Percentiles rank a stretch among this genome's conserved stretches.
Conservation (phyloP, 2,888 invertebrate species). For the Leptinotarsa peninsularis region DNA sequence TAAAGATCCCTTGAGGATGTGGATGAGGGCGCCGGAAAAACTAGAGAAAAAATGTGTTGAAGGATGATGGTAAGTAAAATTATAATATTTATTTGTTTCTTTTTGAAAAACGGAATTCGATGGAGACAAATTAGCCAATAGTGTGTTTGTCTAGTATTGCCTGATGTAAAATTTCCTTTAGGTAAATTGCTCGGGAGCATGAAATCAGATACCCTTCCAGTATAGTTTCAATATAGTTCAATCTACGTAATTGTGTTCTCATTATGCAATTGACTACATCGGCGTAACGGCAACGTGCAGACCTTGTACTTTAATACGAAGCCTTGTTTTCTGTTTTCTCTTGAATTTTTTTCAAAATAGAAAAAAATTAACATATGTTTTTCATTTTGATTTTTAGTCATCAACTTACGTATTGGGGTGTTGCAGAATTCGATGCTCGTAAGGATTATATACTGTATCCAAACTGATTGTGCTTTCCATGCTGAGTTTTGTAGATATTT, state of each 20-base stretch:
- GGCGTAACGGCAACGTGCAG: background rate
- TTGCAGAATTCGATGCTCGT: constrained; percentile 51
- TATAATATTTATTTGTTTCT: no score
- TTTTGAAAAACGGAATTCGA: no score
- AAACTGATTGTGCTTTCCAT: constrained; percentile 43
- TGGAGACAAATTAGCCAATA: no score
- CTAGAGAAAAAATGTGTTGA: constrained; percentile 65
- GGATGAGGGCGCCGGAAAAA: constrained; percentile 85
- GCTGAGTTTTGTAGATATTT: constrained; percentile 50
- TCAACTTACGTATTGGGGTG: constrained; percentile 55
- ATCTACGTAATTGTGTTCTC: background rate
- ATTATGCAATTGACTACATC: background rate
- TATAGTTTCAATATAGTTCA: background rate
- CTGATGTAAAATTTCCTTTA: background rate
- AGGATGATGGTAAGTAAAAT: background rate
- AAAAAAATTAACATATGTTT: background rate
- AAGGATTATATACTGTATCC: constrained; percentile 53
- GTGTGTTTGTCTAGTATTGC: no score
- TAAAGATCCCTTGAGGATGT: constrained; percentile 92
- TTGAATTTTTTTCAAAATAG: background rate
- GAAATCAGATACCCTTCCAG: background rate
- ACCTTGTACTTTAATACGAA: background rate
- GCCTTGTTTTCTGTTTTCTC: background rate
- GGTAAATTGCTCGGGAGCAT: background rate
- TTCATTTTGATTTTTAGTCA: background rate